Evolutionary conservation across 2,797 vertebrate species (phyloP).

Genomic region (Spinus pinus): DNA sequence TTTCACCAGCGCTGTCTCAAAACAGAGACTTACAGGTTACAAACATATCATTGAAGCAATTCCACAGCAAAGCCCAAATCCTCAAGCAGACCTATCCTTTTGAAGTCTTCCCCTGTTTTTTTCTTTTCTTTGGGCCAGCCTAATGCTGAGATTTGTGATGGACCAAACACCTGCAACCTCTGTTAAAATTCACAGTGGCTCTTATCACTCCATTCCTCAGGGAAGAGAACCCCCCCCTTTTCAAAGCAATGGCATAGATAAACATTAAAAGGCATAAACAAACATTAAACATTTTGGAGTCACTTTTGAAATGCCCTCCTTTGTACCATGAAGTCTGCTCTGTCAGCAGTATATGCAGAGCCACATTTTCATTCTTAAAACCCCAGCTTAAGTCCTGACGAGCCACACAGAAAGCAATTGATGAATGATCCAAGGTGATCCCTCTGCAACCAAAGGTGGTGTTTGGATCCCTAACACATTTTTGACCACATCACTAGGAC

Average conservation of each 20-base stretch:
- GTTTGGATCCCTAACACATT: not conserved
- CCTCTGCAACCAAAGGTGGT: not conserved
- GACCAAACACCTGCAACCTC: not conserved
- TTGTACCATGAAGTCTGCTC: not conserved
- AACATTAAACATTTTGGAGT: not conserved
- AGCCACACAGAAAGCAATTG: not conserved
- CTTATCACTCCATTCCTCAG: not conserved
- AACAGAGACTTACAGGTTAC: not conserved
- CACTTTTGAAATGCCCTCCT: not conserved
- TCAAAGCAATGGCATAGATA: not conserved
- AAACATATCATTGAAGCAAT: not conserved
- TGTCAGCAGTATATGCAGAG: not conserved
- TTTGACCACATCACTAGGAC: not conserved
- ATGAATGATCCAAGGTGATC: not conserved
- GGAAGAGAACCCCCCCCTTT: not conserved
- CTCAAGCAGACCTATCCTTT: not conserved
- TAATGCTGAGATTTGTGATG: not conserved
- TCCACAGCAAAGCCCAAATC: not conserved
- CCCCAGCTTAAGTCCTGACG: not conserved
- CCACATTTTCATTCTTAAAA: not conserved
- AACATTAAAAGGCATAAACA: not conserved
- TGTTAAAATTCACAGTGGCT: not conserved
- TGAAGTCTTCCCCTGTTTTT: not conserved
- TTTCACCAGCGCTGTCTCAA: not conserved
- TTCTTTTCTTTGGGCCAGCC: not conserved